Base-by-base conservation (phyloP, 2,113 vertebrate species). In the Hirundichthys speculiger region DNA sequence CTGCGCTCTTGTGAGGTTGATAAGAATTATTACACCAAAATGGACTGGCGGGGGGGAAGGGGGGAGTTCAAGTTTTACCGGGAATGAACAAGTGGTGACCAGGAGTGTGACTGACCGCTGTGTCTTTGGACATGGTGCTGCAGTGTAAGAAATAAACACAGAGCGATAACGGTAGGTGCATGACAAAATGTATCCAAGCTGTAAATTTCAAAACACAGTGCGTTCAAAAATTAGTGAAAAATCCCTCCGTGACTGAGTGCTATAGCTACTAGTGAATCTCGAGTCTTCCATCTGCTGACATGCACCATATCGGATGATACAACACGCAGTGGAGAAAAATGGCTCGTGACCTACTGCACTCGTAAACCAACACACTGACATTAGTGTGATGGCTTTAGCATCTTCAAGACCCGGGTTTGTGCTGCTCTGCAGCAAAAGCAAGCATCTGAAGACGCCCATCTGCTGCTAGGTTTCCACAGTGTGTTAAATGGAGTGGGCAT, bases 401-500 rank as follows among this genome's bases (percentile, higher is more conserved):
- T 81, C 67, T 56, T 30, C 4, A 43, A 75, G 64, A 73, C 64
- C 67, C 30, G 43, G 0, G 21, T 54, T 57, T 68, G 54, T 73
- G 59, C 61, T 38, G 64, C 51, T 76, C 73, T 56, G 49, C 57
- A 73, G 51, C 16, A 4, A 57, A n/a, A 71, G 52, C 63, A 42
- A 72, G 68, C 75, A 76, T 86, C 73, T 86, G 80, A 75, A 85
- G 80, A 80, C 77, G 49, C 51, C 84, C 80, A 84, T 81, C 82
- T 87, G 86, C 75, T 46, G 53, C 80, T 69, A 84, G 70, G 77
- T 71, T 80, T 82, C 76, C 64, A 79, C 73, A 75, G 83, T 82
- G 84, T 87, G 88, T 85, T 84, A 79, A 91, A 88, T 52, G 64
- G 67, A 87, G 85, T 82, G 85, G 82, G 80, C 69, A 77, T 86